Percentiles rank a stretch among this genome's conserved stretches.
Evolutionary conservation across 2,797 vertebrate genomes (phyloP).

Genomic region (Coccyzus lansbergi): DNA sequence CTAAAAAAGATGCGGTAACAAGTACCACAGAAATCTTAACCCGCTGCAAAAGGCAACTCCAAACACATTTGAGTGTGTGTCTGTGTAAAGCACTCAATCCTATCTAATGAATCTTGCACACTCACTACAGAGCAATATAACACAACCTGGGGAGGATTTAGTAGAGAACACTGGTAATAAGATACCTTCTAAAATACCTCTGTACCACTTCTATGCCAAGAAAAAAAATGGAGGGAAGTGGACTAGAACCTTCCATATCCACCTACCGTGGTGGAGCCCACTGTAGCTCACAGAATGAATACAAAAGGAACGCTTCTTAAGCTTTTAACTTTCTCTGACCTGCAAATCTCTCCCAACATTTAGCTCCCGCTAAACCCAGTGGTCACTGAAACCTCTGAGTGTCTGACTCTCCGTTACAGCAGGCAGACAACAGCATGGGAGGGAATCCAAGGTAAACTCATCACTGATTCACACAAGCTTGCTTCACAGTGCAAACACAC

Average conservation of each 20-base stretch:
- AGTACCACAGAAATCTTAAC: not conserved
- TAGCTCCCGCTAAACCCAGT: not conserved
- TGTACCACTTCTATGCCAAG: not conserved
- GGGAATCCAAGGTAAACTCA: not conserved
- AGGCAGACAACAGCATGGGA: not conserved
- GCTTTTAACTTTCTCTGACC: not conserved
- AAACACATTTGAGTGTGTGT: not conserved
- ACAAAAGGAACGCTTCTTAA: not conserved
- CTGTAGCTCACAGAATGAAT: not conserved
- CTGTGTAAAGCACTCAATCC: not conserved
- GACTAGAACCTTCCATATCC: not conserved
- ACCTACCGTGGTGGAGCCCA: not conserved
- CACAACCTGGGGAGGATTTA: not conserved
- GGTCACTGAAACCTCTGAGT: not conserved
- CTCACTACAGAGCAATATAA: not conserved
- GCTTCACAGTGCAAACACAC: not conserved
- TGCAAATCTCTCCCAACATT: rapidly evolving
- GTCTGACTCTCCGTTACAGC: not conserved
- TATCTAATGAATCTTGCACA: not conserved
- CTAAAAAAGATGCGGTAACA: not conserved
- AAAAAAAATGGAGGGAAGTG: not conserved
- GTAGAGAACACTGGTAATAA: not conserved
- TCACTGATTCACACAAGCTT: not conserved
- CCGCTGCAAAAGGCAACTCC: not conserved
- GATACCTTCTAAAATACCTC: not conserved